Evolutionary conservation across 2,888 invertebrate genomes (phyloP).

Genomic region (Agrotis segetum): DNA sequence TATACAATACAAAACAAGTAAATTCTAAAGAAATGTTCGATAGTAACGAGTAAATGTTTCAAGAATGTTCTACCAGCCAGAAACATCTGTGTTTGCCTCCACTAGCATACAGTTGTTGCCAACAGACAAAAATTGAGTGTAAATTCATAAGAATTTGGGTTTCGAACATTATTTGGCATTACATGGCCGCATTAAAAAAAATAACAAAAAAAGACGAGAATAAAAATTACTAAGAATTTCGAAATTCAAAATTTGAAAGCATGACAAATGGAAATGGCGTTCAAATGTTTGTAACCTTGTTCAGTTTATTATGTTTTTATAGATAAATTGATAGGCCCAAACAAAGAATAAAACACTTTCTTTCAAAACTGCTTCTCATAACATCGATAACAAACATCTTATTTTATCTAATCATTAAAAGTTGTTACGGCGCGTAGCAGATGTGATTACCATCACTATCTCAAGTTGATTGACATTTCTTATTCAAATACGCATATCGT

Average conservation of each 20-base stretch:
- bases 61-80: constrained; percentile 35
- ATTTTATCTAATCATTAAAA: constrained; percentile 50
- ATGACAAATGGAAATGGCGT: background rate
- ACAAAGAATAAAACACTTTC: constrained; percentile 17
- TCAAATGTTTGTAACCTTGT: background rate
- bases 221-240: background rate
- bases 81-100: constrained; percentile 60
- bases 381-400: constrained; percentile 50
- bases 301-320: background rate
- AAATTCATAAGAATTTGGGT: background rate
- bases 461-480: constrained; percentile 49
- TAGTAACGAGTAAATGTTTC: constrained; percentile 21
- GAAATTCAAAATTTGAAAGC: background rate
- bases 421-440: constrained; percentile 40
- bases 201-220: background rate
- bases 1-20: background rate
- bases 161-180: constrained; percentile 5
- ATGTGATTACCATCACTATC: constrained; percentile 52
- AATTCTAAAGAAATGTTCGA: constrained; percentile 50
- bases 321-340: constrained; percentile 9
- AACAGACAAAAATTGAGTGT: background rate
- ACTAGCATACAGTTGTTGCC: constrained; percentile 3
- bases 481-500: constrained; percentile 38
- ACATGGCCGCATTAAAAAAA: background rate
- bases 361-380: constrained; percentile 39